Evolutionary conservation across 2,888 invertebrate species (phyloP).

Genomic region (Stenurella melanura): DNA sequence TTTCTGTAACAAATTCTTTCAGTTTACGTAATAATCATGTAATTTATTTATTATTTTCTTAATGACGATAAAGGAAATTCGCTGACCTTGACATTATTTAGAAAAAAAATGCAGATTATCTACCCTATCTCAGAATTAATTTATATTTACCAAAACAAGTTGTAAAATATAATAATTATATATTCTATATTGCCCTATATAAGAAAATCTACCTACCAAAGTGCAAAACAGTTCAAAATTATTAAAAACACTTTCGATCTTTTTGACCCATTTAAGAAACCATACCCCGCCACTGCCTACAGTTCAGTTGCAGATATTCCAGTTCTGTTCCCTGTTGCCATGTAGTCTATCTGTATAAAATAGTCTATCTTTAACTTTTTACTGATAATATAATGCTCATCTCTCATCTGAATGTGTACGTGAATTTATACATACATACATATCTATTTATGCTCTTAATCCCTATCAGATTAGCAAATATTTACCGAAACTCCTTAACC

Average conservation of each 20-base stretch:
- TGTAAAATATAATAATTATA: neutral
- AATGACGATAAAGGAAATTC: neutral
- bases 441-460: conserved; percentile 22
- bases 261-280: neutral
- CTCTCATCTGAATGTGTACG: conserved; percentile 32
- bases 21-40: no score
- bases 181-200: neutral
- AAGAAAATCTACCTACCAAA: neutral
- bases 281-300: conserved; percentile 18
- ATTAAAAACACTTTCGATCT: neutral
- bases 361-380: conserved; percentile 40
- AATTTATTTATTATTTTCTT: no score
- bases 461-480: conserved; percentile 30
- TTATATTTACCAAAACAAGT: neutral
- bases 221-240: neutral
- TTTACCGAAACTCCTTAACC: conserved; percentile 33
- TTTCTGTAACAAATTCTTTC: no score
- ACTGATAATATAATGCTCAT: conserved; percentile 29
- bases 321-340: conserved; percentile 37
- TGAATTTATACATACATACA: conserved; percentile 36
- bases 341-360: conserved; percentile 40
- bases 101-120: neutral
- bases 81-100: neutral
- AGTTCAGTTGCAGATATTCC: conserved; percentile 4
- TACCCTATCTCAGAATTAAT: neutral